A percentile compares a stretch with the other conserved stretches of the same genome.
Conservation (phyloP, 2,888 invertebrate genomes). For the Thecocarcelia acutangulata region DNA sequence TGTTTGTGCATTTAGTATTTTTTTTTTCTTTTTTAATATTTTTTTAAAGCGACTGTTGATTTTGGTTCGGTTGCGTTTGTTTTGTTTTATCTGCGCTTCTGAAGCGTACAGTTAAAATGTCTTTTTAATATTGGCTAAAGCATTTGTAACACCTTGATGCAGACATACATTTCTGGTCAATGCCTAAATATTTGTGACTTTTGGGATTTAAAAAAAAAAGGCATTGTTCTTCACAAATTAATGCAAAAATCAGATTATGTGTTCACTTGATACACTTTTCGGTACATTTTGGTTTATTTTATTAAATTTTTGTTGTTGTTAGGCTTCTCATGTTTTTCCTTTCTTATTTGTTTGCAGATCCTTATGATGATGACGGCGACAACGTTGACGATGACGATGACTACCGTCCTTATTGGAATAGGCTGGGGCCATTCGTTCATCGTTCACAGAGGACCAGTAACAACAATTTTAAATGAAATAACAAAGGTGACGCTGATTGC, state of each 20-base stretch:
- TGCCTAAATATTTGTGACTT: constrained; percentile 70
- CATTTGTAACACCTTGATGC: constrained; percentile 69
- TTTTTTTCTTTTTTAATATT: constrained; percentile 15
- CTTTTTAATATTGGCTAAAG: constrained; percentile 67
- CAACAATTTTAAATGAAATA: constrained; percentile 69
- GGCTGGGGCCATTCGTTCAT: constrained; percentile 34
- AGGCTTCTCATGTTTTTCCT: constrained; percentile 20
- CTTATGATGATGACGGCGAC: constrained; percentile 63
- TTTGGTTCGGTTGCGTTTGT: constrained; percentile 25
- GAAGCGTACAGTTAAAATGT: constrained; percentile 66
- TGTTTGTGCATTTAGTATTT: constrained; percentile 35
- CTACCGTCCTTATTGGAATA: constrained; percentile 67
- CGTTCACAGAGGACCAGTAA: constrained; percentile 40
- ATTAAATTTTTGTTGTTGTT: constrained; percentile 40
- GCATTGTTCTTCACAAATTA: constrained; percentile 69
- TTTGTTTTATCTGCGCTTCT: constrained; percentile 33
- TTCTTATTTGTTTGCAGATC: constrained; percentile 45
- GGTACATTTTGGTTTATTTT: constrained; percentile 65
- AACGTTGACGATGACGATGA: constrained; percentile 47
- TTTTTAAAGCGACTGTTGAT: constrained; percentile 3
- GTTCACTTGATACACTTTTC: constrained; percentile 70
- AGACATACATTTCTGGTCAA: constrained; percentile 66
- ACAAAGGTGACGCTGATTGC: constrained; percentile 81
- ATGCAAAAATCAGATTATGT: constrained; percentile 70
- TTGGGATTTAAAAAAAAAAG: constrained; percentile 64